These are phyloP conservation scores for Mobula birostris DNA, from an alignment of 2,113 vertebrate species.

Conservation along the genomic window DNA sequence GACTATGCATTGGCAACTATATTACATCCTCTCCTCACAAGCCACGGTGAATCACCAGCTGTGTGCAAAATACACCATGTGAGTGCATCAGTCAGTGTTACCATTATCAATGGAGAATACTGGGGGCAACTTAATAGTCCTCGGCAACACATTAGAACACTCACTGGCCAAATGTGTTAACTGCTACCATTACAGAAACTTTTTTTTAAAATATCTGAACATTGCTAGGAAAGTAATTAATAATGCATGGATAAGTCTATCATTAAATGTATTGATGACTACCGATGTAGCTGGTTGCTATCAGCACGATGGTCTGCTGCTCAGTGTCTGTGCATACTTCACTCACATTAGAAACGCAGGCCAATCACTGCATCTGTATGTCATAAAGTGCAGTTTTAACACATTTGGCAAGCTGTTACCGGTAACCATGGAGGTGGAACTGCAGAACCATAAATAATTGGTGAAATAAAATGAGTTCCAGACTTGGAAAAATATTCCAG, in stretches of 20 bases:
- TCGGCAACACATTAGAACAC: too few species aligned
- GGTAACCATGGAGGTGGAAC: background rate
- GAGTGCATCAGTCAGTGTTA: background rate
- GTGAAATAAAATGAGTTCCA: background rate
- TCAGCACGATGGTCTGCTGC: background rate
- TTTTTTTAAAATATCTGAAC: too few species aligned
- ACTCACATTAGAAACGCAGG: background rate
- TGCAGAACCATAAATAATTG: background rate
- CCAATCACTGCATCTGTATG: background rate
- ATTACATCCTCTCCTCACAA: background rate
- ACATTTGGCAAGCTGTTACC: background rate
- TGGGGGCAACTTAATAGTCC: background rate
- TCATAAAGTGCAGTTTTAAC: background rate
- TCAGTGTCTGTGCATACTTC: background rate
- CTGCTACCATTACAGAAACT: background rate
- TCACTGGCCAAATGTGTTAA: background rate
- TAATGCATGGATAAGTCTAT: background rate
- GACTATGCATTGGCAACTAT: background rate
- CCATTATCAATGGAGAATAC: background rate
- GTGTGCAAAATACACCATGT: background rate
- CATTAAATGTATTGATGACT: background rate
- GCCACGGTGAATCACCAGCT: background rate
- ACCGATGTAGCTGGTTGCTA: background rate
- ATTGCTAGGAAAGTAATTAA: background rate
- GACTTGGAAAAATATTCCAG: conserved; percentile 6